phyloP scores from a whole-genome alignment of 2,888 invertebrate species.

The Eilema sororculum region DNA sequence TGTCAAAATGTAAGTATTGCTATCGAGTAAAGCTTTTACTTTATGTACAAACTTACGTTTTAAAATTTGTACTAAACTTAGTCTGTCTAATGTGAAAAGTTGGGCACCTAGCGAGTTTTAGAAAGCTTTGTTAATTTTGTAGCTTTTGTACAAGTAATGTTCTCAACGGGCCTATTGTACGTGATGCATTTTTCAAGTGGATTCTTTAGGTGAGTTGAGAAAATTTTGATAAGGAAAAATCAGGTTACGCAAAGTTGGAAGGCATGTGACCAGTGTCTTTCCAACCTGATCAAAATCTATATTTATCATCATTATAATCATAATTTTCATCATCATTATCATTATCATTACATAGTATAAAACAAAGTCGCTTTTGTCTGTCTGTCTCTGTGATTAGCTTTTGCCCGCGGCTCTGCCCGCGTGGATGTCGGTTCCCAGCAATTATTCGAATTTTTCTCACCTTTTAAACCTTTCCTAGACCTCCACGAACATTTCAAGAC shows the following conservation, averaged over 20 bases:
- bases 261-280: too few relatives aligned
- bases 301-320: too few relatives aligned
- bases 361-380: too few relatives aligned
- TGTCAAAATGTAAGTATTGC: not conserved
- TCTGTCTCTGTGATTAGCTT: too few relatives aligned
- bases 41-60: slow-evolving; percentile 31
- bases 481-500: too few relatives aligned
- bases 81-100: slow-evolving; percentile 34
- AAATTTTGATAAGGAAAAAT: not conserved
- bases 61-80: slow-evolving; percentile 23
- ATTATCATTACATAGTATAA: too few relatives aligned
- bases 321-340: too few relatives aligned
- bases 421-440: too few relatives aligned
- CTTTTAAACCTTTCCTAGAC: too few relatives aligned
- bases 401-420: too few relatives aligned
- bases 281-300: too few relatives aligned
- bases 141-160: not conserved
- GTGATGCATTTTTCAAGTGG: slow-evolving; percentile 2
- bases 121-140: slow-evolving; percentile 13
- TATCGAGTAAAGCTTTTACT: not conserved
- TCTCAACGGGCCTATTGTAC: not conserved
- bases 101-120: slow-evolving; percentile 16
- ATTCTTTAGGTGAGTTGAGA: not conserved
- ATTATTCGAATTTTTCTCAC: too few relatives aligned
- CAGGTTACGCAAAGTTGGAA: not conserved